Evolutionary conservation across 2,113 vertebrate species (phyloP), one percentile per base, ranked within the genome.

Genomic region (Rhinichthys klamathensis): DNA sequence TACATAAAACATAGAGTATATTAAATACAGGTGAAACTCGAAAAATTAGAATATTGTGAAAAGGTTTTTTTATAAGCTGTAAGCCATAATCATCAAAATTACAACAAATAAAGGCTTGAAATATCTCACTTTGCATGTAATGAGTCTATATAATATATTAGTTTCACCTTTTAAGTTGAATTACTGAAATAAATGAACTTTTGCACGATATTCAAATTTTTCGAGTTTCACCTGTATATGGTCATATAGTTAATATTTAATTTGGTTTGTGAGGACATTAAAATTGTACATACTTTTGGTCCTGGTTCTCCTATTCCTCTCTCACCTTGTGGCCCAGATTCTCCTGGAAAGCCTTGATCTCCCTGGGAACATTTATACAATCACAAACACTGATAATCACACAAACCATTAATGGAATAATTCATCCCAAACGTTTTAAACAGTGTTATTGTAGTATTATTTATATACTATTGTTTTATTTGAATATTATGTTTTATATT

Each of bases 261-360:
- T 72, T 73, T 44, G 41, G 41, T 16, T 32, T 11, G 16, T 54
- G 15, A 54, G 73, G 73, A 65, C 15, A 56, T 58, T n/a, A 32
- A 74, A 75, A 58, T 12, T 23, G 15, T 63, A 21, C 23, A 87
- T 87, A 95, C 95, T 89, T 95, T 95, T 81, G 91, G 46, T n/a
- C 95, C 95, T 82, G 89, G 88, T 78, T 93, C 91, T 73, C 94
- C 94, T 0, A 87, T 30, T n/a, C 93, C 94, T 77, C 92, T 91
- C 35, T 92, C 89, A 49, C 95, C 94, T 56, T 87, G 93, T 54
- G 56, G 84, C 27, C 95, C 95, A 11, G 86, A 63, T 30, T 94
- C 93, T 74, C 95, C 94, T 1, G 94, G 92, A 56, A 94, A 94
- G 54, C 95, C 95, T 60, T 93, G 93, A 27, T 95, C 93, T 46